phyloP scores from a whole-genome alignment of 2,113 vertebrate genomes.

The Callopanchax toddi region DNA sequence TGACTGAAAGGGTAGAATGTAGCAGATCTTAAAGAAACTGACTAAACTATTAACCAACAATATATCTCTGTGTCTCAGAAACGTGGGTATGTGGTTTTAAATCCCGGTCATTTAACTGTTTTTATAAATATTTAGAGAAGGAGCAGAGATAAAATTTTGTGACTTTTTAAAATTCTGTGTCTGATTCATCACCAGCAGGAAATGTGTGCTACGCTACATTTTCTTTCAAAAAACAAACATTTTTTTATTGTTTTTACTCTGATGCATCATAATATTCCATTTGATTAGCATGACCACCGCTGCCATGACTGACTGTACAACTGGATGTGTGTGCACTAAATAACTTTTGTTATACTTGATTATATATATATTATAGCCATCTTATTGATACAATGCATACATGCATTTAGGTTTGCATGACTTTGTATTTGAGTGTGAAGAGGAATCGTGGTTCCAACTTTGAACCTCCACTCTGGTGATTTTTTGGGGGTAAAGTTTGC shows the following conservation, averaged over 20 bases:
- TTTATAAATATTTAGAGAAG: constrained; percentile 86
- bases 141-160: constrained; percentile 14
- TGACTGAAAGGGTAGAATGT: constrained; percentile 15
- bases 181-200: constrained; percentile 92
- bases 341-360: neutral
- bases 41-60: constrained; percentile 6
- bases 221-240: constrained; percentile 99
- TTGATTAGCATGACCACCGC: constrained; percentile 80
- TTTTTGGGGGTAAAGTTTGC: too few relatives aligned
- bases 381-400: too few relatives aligned
- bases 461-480: too few relatives aligned
- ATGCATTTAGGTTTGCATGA: too few relatives aligned
- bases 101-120: constrained; percentile 90
- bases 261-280: constrained; percentile 90
- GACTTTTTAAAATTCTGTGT: constrained; percentile 31
- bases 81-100: constrained; percentile 98
- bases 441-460: too few relatives aligned
- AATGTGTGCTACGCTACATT: constrained; percentile 93
- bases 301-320: constrained; percentile 42
- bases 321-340: constrained; percentile 39
- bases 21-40: constrained; percentile 2
- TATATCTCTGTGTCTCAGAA: constrained; percentile 80
- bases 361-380: too few relatives aligned
- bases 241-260: constrained; percentile 96
- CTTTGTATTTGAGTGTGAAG: too few relatives aligned